These are phyloP conservation scores for Eulacestoma nigropectus DNA, from an alignment of 2,113 vertebrate genomes.

Conservation along the genomic window DNA sequence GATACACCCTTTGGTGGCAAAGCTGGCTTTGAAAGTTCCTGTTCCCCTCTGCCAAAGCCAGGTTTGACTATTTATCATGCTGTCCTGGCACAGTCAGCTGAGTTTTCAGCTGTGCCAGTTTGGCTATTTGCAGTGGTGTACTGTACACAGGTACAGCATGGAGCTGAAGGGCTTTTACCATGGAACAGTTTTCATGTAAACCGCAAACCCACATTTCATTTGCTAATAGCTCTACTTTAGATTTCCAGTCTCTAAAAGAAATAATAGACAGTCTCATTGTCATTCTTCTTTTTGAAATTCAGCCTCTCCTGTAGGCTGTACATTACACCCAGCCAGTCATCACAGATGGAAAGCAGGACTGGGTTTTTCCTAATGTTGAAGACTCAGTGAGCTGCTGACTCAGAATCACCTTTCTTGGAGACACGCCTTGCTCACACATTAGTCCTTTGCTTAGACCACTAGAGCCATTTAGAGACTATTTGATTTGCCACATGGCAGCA, in stretches of 20 bases:
- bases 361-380: neutral
- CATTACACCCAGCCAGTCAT: neutral
- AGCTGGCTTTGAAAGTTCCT: no score
- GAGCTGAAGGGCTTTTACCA: neutral
- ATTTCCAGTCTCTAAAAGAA: neutral
- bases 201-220: neutral
- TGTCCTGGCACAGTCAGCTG: no score
- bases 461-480: neutral
- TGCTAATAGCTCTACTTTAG: neutral
- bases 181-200: neutral
- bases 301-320: neutral
- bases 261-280: neutral
- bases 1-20: no score
- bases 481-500: neutral
- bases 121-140: no score
- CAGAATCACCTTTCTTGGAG: neutral
- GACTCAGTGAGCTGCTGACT: neutral
- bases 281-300: neutral
- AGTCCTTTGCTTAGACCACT: neutral
- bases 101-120: no score
- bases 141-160: no score
- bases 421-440: neutral
- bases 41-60: no score
- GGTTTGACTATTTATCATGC: no score
- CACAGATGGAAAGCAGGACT: neutral